phyloP scores from a whole-genome alignment of 2,888 invertebrate species.

The Acleris emargana region DNA sequence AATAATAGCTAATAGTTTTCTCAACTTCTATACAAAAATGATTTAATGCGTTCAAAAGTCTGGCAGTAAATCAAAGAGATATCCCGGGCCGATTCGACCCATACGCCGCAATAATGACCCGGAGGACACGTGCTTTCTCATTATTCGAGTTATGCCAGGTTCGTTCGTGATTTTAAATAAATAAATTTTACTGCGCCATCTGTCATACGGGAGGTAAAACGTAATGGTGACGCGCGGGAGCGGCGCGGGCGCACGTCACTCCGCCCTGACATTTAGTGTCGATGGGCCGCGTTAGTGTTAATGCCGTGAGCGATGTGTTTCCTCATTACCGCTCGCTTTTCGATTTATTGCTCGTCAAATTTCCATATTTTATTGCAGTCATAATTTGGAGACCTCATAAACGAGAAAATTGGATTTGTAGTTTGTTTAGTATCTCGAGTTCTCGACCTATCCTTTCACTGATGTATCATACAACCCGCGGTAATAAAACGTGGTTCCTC shows the following conservation, averaged over 20 bases:
- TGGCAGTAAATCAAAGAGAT: constrained; percentile 76
- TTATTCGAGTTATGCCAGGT: constrained; percentile 66
- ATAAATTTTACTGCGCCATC: constrained; percentile 79
- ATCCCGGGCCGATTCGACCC: constrained; percentile 64
- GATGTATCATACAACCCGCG: not conserved
- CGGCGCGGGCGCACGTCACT: constrained; percentile 54
- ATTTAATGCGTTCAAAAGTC: constrained; percentile 80
- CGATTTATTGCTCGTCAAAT: constrained; percentile 71
- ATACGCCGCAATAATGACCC: constrained; percentile 65
- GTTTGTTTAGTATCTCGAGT: constrained; percentile 23
- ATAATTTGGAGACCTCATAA: constrained; percentile 44
- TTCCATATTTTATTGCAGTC: constrained; percentile 56
- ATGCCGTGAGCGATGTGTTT: constrained; percentile 59
- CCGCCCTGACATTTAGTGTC: constrained; percentile 73
- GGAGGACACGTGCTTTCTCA: constrained; percentile 76
- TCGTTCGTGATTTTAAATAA: constrained; percentile 75
- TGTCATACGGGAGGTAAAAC: constrained; percentile 77
- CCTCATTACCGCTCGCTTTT: constrained; percentile 67
- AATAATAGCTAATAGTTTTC: constrained; percentile 82
- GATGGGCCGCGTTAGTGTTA: constrained; percentile 69
- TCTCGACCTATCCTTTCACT: constrained; percentile 7
- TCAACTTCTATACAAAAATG: constrained; percentile 78
- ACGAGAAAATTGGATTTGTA: constrained; percentile 33
- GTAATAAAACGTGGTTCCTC: constrained; percentile 1
- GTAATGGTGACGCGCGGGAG: constrained; percentile 68